Percentiles rank a stretch among this genome's conserved stretches.
Conservation (phyloP, 2,113 vertebrate genomes). For the Tragelaphus imberbis region DNA sequence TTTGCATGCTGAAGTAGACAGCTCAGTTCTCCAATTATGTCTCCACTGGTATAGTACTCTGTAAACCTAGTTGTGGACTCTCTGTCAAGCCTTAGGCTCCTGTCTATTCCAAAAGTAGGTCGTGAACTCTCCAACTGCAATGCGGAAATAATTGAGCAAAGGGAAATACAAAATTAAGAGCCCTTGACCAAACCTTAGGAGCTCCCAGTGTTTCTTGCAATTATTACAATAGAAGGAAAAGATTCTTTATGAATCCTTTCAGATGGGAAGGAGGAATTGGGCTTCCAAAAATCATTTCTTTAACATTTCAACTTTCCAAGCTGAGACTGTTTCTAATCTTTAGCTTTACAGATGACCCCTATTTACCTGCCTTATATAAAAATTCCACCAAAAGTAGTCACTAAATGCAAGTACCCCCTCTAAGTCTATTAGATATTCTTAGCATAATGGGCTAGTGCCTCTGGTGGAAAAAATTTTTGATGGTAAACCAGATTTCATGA, state of each 20-base stretch:
- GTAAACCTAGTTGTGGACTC: neutral
- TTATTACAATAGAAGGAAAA: neutral
- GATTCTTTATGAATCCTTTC: neutral
- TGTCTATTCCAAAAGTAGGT: slow-evolving; percentile 58
- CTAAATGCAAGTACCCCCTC: neutral
- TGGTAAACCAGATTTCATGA: neutral
- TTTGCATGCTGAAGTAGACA: slow-evolving; percentile 58
- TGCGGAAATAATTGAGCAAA: neutral
- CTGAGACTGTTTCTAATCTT: neutral
- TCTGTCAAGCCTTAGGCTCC: rapidly evolving
- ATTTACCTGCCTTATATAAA: neutral
- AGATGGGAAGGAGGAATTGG: neutral
- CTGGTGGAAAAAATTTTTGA: neutral
- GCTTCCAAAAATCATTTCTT: neutral
- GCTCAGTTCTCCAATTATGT: slow-evolving; percentile 61
- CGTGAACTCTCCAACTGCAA: slow-evolving; percentile 48
- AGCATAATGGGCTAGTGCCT: neutral
- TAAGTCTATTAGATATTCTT: neutral
- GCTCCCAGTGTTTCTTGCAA: neutral
- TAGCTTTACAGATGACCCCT: neutral
- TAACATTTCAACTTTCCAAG: neutral
- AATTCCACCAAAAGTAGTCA: neutral
- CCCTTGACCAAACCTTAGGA: neutral
- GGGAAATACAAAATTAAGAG: neutral
- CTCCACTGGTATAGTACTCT: slow-evolving; percentile 57